Evolutionary conservation across 1,140 invertebrate genomes (phyloP).

Genomic region (Neotoxoptera formosana): DNA sequence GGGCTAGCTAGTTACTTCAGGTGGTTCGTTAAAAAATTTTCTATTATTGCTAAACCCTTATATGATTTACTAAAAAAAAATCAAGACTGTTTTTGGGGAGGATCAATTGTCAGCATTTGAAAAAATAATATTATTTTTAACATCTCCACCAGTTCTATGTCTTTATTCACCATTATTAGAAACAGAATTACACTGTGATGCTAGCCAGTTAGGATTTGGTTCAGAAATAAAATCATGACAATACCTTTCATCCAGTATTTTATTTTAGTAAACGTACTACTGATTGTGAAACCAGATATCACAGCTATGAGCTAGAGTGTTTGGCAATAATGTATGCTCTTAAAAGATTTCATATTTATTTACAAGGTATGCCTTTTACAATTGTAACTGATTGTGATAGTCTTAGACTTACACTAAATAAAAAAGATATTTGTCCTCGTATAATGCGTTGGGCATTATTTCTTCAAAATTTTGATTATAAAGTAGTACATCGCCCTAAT

Average conservation of each 20-base stretch:
- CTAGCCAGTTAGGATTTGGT: constrained; percentile 15
- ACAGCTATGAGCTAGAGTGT: background rate
- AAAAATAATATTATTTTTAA: background rate
- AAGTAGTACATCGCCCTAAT: constrained; percentile 8
- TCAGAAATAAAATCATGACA: background rate
- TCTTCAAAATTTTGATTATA: constrained; percentile 34
- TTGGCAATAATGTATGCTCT: background rate
- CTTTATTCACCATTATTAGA: too few species aligned
- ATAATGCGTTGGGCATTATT: background rate
- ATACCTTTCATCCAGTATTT: background rate
- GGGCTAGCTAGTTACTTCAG: too few species aligned
- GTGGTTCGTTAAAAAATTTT: too few species aligned
- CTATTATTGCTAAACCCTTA: too few species aligned
- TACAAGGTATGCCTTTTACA: background rate
- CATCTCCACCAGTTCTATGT: too few species aligned
- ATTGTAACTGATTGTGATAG: background rate
- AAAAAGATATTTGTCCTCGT: background rate
- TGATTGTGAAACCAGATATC: background rate
- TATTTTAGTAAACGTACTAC: background rate
- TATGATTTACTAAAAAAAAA: too few species aligned
- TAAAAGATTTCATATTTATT: constrained; percentile 8
- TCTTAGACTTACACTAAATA: background rate
- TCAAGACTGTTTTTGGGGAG: background rate
- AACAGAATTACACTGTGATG: background rate
- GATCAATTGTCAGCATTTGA: background rate